Base-by-base conservation (phyloP, 2,888 invertebrate species). In the Drosophila birchii region DNA sequence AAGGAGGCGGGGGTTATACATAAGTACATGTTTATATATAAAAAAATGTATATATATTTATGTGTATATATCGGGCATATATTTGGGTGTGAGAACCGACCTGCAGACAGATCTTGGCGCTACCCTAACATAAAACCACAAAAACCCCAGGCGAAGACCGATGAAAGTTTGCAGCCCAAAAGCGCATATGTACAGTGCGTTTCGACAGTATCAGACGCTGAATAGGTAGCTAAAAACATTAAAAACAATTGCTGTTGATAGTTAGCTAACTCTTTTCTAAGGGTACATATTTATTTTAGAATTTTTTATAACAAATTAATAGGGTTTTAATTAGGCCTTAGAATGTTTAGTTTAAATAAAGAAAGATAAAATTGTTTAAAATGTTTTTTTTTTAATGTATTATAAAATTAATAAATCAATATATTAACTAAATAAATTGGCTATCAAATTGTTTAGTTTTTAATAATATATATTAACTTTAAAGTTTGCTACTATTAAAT, bases 81-180 rank as follows among this genome's bases (percentile, higher is more conserved):
- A 16, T 34, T 18, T 61, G 54, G 41, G 67, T 55, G 67, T 69
- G 67, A 67, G 70, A 67, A 67, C 45, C 45, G 32, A 55, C 34
- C 39, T 47, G 55, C 18, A 55, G 55, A 57, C 58, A 57, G 61
- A 43, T 43, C 60, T 60, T 23, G 57, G 34, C 56, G 20, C 32
- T 43, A 41, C 41, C 32, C 29, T 41, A 55, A 23, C 18, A 29
- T 14, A 26, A 26, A 23, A 29, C 43, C 26, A 29, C n/a, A 39
- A 26, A 38, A 11, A 14, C 18, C 51, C 26, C 26, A 3, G 34
- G 18, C 11, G 29, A 55, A 41, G 11, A 20, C 32, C 32, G 32
- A 57, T 45, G 34, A 58, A 49, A 58, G 49, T 26, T 26, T 58
- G n/a, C 23, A 36, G 34, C 9, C 14, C 9, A 20, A 54, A 49